These are phyloP conservation scores for Tenthredo notha DNA, from an alignment of 2,888 invertebrate genomes.

Conservation along the genomic window DNA sequence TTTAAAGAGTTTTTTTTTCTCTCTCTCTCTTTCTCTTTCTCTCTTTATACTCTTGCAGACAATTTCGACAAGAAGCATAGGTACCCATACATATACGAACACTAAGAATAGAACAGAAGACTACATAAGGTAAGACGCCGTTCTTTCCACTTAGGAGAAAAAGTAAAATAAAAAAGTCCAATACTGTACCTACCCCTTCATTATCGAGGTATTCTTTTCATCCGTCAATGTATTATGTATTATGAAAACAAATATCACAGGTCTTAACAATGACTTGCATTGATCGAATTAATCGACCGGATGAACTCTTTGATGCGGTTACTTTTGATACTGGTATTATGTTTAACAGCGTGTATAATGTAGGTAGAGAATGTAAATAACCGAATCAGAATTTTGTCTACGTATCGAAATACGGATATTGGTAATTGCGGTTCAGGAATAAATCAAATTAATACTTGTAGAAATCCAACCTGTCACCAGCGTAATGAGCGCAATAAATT, in stretches of 20 bases:
- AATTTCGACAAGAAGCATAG: neutral
- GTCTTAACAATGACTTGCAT: constrained; percentile 27
- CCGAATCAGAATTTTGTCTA: neutral
- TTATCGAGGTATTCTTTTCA: neutral
- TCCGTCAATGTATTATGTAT: neutral
- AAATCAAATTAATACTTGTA: constrained; percentile 11
- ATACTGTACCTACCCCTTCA: neutral
- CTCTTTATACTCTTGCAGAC: neutral
- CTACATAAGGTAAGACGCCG: neutral
- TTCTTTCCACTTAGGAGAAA: neutral
- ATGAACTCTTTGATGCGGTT: constrained; percentile 10
- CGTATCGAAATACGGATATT: neutral
- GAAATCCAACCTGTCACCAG: constrained; percentile 3
- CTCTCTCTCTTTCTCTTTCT: neutral
- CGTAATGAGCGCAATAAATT: constrained; percentile 33
- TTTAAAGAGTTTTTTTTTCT: neutral
- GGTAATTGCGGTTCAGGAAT: neutral
- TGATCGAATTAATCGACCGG: neutral
- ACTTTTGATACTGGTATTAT: neutral
- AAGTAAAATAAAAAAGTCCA: neutral
- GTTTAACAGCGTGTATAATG: neutral
- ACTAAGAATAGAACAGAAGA: neutral
- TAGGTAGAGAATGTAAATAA: neutral
- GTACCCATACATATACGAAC: neutral
- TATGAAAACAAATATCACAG: constrained; percentile 23